These are phyloP conservation scores for Dreissena rostriformis DNA, from an alignment of 1,140 invertebrate genomes.

Conservation along the genomic window DNA sequence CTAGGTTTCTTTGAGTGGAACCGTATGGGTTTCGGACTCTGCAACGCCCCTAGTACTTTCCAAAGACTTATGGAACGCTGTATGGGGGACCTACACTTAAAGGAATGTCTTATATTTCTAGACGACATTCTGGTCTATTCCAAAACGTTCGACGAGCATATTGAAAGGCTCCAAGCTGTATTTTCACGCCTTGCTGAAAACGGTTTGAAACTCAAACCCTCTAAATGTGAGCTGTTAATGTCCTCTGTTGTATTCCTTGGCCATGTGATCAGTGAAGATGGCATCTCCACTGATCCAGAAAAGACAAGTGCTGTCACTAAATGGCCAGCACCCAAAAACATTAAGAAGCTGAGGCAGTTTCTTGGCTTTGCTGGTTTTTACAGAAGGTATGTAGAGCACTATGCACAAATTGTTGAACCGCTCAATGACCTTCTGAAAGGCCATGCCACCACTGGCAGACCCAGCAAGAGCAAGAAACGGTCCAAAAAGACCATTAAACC, in stretches of 20 bases:
- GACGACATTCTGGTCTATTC: constrained; percentile 13
- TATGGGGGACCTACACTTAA: constrained; percentile 38
- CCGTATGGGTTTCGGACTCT: constrained; percentile 24
- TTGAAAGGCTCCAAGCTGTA: constrained; percentile 8
- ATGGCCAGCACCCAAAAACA: constrained; percentile 47
- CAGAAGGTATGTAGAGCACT: constrained; percentile 19
- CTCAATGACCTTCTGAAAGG: constrained; percentile 38
- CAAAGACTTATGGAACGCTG: constrained; percentile 14
- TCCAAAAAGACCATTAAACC: not conserved
- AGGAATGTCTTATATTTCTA: constrained; percentile 31
- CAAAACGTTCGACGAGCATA: not conserved
- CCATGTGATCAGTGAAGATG: not conserved
- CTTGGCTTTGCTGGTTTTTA: constrained; percentile 34
- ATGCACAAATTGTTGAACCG: constrained; percentile 20
- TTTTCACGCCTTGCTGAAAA: not conserved
- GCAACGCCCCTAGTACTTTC: constrained; percentile 5
- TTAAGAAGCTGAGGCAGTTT: constrained; percentile 11
- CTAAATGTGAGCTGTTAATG: constrained; percentile 18
- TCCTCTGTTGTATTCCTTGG: not conserved
- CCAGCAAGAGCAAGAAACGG: constrained; percentile 1
- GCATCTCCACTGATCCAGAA: constrained; percentile 12
- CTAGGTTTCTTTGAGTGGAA: constrained; percentile 34
- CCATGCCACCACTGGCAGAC: not conserved
- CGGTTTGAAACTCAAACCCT: constrained; percentile 9
- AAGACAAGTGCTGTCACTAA: constrained; percentile 4